phyloP scores from a whole-genome alignment of 2,113 vertebrate genomes.

The Synchiropus splendidus region DNA sequence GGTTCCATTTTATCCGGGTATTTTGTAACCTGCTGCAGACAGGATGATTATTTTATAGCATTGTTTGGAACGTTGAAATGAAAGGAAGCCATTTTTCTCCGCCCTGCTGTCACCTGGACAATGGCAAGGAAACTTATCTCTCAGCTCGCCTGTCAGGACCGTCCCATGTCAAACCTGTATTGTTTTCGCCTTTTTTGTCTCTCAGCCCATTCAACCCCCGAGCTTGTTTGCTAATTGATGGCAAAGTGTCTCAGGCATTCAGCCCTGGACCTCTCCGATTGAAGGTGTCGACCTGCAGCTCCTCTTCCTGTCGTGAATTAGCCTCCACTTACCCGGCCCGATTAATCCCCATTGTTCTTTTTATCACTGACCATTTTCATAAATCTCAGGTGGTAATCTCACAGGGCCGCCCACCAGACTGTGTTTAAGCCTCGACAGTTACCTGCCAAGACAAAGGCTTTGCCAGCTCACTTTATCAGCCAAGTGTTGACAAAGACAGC shows the following conservation, averaged over 20 bases:
- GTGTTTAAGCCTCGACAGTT: slow-evolving; percentile 39
- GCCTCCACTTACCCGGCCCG: slow-evolving; percentile 76
- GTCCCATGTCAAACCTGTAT: slow-evolving; percentile 51
- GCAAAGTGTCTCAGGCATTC: slow-evolving; percentile 79
- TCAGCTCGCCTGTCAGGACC: slow-evolving; percentile 25
- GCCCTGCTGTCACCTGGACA: slow-evolving; percentile 35
- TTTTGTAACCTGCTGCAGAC: background rate
- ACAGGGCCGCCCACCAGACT: slow-evolving; percentile 70
- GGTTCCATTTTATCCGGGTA: background rate
- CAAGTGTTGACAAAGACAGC: slow-evolving; percentile 68
- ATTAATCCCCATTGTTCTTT: slow-evolving; percentile 78
- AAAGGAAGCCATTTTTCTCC: slow-evolving; percentile 12
- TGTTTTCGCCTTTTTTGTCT: slow-evolving; percentile 40
- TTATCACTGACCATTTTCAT: slow-evolving; percentile 91
- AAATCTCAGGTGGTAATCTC: slow-evolving; percentile 91
- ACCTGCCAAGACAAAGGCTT: slow-evolving; percentile 58
- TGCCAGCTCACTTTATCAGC: slow-evolving; percentile 52
- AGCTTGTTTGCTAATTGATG: slow-evolving; percentile 87
- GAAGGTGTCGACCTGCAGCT: slow-evolving; percentile 74
- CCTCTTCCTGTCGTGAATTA: slow-evolving; percentile 78
- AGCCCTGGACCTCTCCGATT: slow-evolving; percentile 76
- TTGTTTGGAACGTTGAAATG: slow-evolving; percentile 29
- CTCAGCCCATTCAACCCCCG: slow-evolving; percentile 79
- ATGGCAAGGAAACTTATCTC: slow-evolving; percentile 49
- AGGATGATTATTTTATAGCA: slow-evolving; percentile 16